phyloP scores from a whole-genome alignment of 1,140 invertebrate genomes.

The Brachionus plicatilis region DNA sequence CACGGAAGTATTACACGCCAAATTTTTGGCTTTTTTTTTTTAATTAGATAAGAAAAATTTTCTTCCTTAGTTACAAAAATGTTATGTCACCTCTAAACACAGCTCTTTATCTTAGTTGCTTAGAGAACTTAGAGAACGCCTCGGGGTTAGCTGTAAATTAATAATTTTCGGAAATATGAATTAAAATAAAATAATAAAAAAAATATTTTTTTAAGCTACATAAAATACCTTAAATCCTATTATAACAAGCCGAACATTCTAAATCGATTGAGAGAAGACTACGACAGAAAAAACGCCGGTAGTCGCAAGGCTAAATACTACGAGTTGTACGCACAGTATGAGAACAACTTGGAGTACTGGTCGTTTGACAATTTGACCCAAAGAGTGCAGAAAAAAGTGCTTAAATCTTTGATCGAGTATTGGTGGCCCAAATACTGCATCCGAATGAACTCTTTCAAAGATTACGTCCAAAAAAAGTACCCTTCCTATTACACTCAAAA shows the following conservation, averaged over 20 bases:
- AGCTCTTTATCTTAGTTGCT: neutral
- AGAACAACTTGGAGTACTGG: conserved; percentile 26
- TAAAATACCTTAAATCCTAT: neutral
- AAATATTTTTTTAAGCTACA: conserved; percentile 6
- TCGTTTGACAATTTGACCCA: neutral
- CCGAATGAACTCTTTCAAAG: neutral
- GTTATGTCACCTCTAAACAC: neutral
- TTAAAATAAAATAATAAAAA: neutral
- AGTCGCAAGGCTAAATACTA: conserved; percentile 8
- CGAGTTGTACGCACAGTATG: conserved; percentile 23
- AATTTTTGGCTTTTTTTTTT: neutral
- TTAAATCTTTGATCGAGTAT: neutral
- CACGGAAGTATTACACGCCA: neutral
- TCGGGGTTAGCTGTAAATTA: neutral
- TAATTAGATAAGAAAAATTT: neutral
- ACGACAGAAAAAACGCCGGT: neutral
- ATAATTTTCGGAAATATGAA: neutral
- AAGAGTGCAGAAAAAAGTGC: conserved; percentile 10
- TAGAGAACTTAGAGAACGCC: neutral
- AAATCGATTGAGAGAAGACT: neutral
- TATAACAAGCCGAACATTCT: conserved; percentile 26
- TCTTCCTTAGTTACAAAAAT: neutral
- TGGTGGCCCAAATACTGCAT: conserved; percentile 40
- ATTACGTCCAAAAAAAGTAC: conserved; percentile 28
- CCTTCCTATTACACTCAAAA: conserved; percentile 1